phyloP scores from a whole-genome alignment of 2,888 invertebrate species.

The Tenthredo distinguenda region DNA sequence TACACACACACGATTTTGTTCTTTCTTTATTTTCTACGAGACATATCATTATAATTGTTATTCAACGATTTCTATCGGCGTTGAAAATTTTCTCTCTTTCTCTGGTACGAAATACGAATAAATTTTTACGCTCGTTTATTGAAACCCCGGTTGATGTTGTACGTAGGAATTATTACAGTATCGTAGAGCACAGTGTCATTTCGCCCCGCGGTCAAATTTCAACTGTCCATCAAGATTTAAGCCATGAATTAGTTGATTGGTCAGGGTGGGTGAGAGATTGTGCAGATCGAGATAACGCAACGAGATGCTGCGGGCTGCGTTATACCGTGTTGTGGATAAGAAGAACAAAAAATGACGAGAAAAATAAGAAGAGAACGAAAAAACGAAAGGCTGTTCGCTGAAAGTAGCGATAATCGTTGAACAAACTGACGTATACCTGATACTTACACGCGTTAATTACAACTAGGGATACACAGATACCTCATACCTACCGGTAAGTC shows the following conservation, averaged over 20 bases:
- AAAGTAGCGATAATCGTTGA: not conserved
- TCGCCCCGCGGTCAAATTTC: not conserved
- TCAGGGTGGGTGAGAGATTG: not conserved
- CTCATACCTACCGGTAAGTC: not conserved
- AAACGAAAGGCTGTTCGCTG: not conserved
- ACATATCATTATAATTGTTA: not conserved
- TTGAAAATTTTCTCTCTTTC: not conserved
- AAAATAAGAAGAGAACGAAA: not conserved
- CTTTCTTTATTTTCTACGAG: not conserved
- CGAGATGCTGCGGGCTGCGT: not conserved
- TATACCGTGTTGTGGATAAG: not conserved
- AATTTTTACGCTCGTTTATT: too few species aligned
- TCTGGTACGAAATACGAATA: too few species aligned
- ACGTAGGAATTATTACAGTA: not conserved
- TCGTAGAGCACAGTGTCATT: not conserved
- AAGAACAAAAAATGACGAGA: not conserved
- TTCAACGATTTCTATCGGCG: not conserved
- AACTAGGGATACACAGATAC: not conserved
- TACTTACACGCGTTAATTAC: not conserved
- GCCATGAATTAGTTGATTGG: slow-evolving; percentile 16
- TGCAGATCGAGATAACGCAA: not conserved
- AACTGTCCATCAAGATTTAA: slow-evolving; percentile 24
- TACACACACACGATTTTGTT: too few species aligned
- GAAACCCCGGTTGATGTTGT: too few species aligned
- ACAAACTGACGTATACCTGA: not conserved